Conservation (phyloP, 2,797 vertebrate genomes). For the Epinephelus malabaricus region DNA sequence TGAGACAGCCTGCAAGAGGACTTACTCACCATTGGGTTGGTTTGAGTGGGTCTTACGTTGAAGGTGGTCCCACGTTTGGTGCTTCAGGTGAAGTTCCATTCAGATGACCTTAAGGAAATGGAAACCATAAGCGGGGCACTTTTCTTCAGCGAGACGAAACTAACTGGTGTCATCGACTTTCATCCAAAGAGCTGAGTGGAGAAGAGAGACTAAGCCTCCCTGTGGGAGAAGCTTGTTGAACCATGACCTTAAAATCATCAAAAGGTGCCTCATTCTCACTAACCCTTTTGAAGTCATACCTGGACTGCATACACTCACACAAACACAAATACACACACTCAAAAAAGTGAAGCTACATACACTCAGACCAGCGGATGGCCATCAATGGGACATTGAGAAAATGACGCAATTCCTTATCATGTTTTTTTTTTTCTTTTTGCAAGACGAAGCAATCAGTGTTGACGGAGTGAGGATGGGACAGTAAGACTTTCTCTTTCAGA, state of each 20-base stretch:
- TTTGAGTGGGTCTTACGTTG: constrained; percentile 41
- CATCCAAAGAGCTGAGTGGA: constrained; percentile 53
- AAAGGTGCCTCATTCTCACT: constrained; percentile 66
- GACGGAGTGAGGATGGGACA: constrained; percentile 8
- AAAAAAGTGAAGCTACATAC: constrained; percentile 48
- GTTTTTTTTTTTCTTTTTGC: constrained; percentile 54
- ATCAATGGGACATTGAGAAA: constrained; percentile 58
- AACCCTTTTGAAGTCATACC: constrained; percentile 56
- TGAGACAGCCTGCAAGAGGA: constrained; percentile 42
- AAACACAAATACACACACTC: constrained; percentile 54
- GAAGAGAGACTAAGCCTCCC: constrained; percentile 47
- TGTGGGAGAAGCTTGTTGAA: constrained; percentile 53
- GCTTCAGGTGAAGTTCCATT: constrained; percentile 37
- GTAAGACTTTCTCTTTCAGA: constrained; percentile 13
- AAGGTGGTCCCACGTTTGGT: constrained; percentile 9
- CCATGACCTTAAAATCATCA: constrained; percentile 51
- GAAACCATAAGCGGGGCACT: constrained; percentile 13
- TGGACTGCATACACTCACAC: constrained; percentile 75
- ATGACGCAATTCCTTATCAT: constrained; percentile 45
- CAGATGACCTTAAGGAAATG: constrained; percentile 14
- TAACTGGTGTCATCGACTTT: constrained; percentile 42
- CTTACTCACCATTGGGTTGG: constrained; percentile 31
- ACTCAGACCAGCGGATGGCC: constrained; percentile 86
- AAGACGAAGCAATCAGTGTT: constrained; percentile 49
- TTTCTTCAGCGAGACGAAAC: constrained; percentile 38